A percentile compares a stretch with the other conserved stretches of the same genome.
Evolutionary conservation across 2,113 vertebrate genomes (phyloP).

Genomic region (Calcarius ornatus): DNA sequence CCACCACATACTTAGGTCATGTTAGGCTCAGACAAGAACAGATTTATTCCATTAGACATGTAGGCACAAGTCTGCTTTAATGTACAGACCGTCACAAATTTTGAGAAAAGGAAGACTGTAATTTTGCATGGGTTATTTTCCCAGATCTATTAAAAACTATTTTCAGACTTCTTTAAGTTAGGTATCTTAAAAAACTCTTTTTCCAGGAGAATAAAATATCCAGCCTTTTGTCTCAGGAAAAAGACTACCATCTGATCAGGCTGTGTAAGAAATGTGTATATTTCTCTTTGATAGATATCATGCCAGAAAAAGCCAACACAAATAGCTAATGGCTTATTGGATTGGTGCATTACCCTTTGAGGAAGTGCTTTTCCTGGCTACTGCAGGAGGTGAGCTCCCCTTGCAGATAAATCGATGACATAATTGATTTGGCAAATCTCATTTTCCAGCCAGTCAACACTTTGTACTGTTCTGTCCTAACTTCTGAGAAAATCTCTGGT

Average conservation of each 20-base stretch:
- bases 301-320: not conserved
- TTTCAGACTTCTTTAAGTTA: not conserved
- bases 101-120: not conserved
- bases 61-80: not conserved
- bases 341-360: not conserved
- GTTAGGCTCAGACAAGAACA: not conserved
- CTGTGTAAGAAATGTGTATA: not conserved
- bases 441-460: not conserved
- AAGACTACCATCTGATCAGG: not conserved
- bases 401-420: conserved; percentile 5
- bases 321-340: not conserved
- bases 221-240: not conserved
- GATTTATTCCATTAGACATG: not conserved
- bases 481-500: not conserved
- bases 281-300: not conserved
- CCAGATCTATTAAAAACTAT: not conserved
- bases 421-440: conserved; percentile 15
- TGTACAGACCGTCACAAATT: not conserved
- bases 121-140: not conserved
- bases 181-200: not conserved
- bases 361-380: not conserved
- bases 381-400: not conserved
- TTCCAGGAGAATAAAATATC: not conserved
- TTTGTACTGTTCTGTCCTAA: not conserved
- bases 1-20: not conserved